Percentiles rank a stretch among this genome's conserved stretches.
Conservation (phyloP, 1,140 invertebrate genomes). For the Pseudomyrmex dendroicus region DNA sequence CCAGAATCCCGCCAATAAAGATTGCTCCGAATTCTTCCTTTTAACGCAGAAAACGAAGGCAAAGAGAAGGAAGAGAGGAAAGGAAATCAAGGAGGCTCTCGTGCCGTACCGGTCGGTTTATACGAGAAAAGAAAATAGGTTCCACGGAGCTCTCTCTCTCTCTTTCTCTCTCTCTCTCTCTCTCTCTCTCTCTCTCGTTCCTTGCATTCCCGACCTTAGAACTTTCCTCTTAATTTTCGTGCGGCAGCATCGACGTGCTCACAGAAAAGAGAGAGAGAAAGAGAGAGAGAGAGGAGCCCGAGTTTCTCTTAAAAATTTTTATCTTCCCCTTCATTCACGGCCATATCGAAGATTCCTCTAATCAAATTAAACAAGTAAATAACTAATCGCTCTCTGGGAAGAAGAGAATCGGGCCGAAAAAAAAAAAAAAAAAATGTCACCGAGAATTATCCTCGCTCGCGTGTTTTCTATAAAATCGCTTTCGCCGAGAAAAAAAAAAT, state of each 20-base stretch:
- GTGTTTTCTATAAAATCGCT: background rate
- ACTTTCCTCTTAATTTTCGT: constrained; percentile 59
- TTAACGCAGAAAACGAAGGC: constrained; percentile 27
- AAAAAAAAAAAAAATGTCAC: background rate
- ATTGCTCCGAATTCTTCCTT: constrained; percentile 55
- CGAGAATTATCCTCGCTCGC: background rate
- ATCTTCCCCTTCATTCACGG: constrained; percentile 2
- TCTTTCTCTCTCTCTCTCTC: background rate
- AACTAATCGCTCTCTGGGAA: background rate
- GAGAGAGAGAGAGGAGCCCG: background rate
- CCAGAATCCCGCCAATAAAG: constrained; percentile 55
- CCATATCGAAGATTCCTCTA: constrained; percentile 1
- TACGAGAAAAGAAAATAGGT: constrained; percentile 55
- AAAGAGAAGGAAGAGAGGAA: constrained; percentile 3
- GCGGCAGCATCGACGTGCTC: constrained; percentile 16
- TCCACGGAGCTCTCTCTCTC: constrained; percentile 37
- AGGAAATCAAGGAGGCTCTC: constrained; percentile 57
- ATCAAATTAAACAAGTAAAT: constrained; percentile 36
- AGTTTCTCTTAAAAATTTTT: constrained; percentile 53
- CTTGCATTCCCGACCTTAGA: constrained; percentile 52
- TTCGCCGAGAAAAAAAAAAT: background rate
- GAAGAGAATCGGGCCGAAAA: background rate
- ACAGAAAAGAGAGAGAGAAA: background rate
- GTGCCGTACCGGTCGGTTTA: constrained; percentile 52
- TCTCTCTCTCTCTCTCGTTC: constrained; percentile 7